phyloP scores from a whole-genome alignment of 2,888 invertebrate genomes.

The Scaptomyza flava region DNA sequence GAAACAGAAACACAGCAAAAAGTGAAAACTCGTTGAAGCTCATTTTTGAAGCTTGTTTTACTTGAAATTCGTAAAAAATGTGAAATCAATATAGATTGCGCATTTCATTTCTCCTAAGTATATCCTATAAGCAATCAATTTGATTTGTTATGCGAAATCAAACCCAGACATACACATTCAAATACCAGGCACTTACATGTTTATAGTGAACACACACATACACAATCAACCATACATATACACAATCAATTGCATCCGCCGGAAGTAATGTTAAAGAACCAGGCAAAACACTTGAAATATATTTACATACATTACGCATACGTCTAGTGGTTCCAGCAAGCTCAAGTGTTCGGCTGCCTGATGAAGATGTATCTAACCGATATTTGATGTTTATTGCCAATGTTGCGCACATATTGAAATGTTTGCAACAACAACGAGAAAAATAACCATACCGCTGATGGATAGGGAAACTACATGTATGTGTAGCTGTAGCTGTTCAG shows the following conservation, averaged over 20 bases:
- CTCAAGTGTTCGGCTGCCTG: constrained; percentile 36
- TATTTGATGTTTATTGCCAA: constrained; percentile 78
- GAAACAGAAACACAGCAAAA: background rate
- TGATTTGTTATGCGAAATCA: constrained; percentile 75
- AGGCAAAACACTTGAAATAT: constrained; percentile 73
- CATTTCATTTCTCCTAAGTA: constrained; percentile 71
- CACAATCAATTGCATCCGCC: constrained; percentile 78
- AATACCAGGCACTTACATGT: constrained; percentile 33
- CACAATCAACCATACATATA: constrained; percentile 30
- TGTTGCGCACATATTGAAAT: constrained; percentile 66
- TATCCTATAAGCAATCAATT: constrained; percentile 75
- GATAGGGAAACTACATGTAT: constrained; percentile 9
- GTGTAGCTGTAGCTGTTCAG: background rate
- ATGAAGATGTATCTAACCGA: constrained; percentile 80
- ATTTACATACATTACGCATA: constrained; percentile 77
- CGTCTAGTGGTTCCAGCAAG: constrained; percentile 58
- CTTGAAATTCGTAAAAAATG: constrained; percentile 52
- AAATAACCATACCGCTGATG: constrained; percentile 1
- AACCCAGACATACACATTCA: constrained; percentile 29
- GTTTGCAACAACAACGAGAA: constrained; percentile 40
- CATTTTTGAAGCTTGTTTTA: constrained; percentile 3
- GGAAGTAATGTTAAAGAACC: constrained; percentile 76
- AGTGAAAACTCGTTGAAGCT: constrained; percentile 8
- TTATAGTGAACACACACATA: constrained; percentile 38
- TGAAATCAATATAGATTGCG: constrained; percentile 72